phyloP scores from a whole-genome alignment of 2,113 vertebrate genomes.

The Halcyon senegalensis region DNA sequence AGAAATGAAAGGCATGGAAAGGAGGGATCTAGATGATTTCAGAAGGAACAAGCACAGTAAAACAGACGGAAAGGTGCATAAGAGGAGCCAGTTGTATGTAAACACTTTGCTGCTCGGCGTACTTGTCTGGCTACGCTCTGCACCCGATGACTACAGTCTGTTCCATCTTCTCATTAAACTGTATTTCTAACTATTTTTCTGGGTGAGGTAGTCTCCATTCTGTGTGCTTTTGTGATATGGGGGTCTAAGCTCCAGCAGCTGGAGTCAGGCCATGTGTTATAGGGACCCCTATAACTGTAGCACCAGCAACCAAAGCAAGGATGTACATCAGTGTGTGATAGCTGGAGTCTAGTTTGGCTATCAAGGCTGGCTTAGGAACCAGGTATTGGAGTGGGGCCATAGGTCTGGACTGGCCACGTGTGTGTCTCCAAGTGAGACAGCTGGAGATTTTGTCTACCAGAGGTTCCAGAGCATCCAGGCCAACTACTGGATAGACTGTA shows the following conservation, averaged over 20 bases:
- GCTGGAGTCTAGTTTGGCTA: background rate
- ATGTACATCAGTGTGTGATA: background rate
- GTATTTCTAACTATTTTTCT: background rate
- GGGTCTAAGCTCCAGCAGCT: background rate
- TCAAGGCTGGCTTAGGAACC: background rate
- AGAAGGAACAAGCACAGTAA: background rate
- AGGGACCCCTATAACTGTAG: fast-evolving
- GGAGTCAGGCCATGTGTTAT: background rate
- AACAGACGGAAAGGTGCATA: background rate
- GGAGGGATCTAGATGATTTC: background rate
- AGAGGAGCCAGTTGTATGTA: background rate
- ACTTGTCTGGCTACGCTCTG: background rate
- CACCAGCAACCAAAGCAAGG: background rate
- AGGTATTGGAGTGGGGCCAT: background rate
- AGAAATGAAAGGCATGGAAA: background rate
- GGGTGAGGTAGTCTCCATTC: background rate
- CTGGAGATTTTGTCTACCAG: background rate
- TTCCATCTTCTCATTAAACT: background rate
- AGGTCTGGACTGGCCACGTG: background rate
- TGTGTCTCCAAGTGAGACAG: background rate
- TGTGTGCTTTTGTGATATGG: background rate
- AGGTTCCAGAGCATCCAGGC: background rate
- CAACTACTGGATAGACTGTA: background rate
- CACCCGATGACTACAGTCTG: background rate
- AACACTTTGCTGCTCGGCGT: background rate